Evolutionary conservation across 1,140 invertebrate species (phyloP).

Genomic region (Tetramorium parvispinum): DNA sequence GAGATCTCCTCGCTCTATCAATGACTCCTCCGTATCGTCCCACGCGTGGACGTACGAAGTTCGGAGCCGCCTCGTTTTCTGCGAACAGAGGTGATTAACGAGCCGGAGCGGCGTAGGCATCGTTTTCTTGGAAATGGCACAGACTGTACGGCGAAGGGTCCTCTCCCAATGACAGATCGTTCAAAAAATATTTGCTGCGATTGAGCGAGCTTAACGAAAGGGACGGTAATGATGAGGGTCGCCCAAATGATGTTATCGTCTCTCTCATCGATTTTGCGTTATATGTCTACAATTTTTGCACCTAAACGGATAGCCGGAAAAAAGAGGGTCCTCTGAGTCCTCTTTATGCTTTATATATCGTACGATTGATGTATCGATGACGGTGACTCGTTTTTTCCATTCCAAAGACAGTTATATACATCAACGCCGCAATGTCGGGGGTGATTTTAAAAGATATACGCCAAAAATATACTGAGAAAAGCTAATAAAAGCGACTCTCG

Average conservation of each 20-base stretch:
- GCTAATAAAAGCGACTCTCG: not conserved
- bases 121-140: slow-evolving; percentile 10
- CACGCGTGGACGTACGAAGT: slow-evolving; percentile 4
- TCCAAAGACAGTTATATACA: slow-evolving; percentile 8
- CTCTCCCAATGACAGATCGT: slow-evolving; percentile 12
- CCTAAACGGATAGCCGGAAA: not conserved
- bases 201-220: not conserved
- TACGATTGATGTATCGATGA: slow-evolving; percentile 36
- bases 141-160: not conserved
- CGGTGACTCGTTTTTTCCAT: slow-evolving; percentile 9
- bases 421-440: not conserved
- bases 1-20: slow-evolving; percentile 1
- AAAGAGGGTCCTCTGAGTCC: not conserved
- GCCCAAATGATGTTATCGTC: slow-evolving; percentile 5
- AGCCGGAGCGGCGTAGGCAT: not conserved
- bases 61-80: slow-evolving; percentile 16
- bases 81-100: slow-evolving; percentile 35
- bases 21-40: slow-evolving; percentile 19
- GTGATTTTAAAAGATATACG: not conserved
- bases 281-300: not conserved
- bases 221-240: slow-evolving; percentile 19
- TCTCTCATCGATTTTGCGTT: not conserved
- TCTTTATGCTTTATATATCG: not conserved
- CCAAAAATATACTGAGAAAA: not conserved
- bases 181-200: not conserved